These are phyloP conservation scores for Pyxicephalus adspersus DNA, from an alignment of 2,113 vertebrate species.

Conservation along the genomic window DNA sequence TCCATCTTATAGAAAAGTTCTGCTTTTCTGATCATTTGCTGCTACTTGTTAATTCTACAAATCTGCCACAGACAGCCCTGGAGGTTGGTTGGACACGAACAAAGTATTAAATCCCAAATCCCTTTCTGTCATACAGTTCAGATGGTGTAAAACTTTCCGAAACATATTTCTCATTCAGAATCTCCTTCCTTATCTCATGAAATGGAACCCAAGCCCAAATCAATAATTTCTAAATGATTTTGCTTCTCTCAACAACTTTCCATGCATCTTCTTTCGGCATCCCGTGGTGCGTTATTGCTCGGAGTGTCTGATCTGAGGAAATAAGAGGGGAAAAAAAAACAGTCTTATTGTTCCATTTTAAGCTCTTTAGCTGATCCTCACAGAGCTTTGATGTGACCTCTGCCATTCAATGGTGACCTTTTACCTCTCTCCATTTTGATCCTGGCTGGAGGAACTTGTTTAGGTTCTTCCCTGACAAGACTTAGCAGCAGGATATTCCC, in stretches of 20 bases:
- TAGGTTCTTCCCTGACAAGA: slow-evolving; percentile 38
- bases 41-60: no score
- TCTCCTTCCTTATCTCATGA: background rate
- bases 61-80: no score
- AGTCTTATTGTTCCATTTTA: slow-evolving; percentile 12
- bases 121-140: background rate
- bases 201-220: slow-evolving; percentile 35
- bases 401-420: slow-evolving; percentile 4
- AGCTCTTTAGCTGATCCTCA: slow-evolving; percentile 22
- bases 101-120: no score
- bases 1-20: no score
- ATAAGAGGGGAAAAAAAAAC: slow-evolving; percentile 26
- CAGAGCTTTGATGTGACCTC: background rate
- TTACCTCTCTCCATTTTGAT: slow-evolving; percentile 25
- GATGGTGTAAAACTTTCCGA: slow-evolving; percentile 10
- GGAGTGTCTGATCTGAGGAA: slow-evolving; percentile 22
- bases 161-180: background rate
- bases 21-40: no score
- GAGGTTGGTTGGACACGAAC: background rate
- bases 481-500: slow-evolving; percentile 8
- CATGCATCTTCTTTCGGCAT: slow-evolving; percentile 23
- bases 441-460: background rate
- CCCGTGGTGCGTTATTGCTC: slow-evolving; percentile 10
- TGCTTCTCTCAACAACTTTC: slow-evolving; percentile 34
- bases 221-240: slow-evolving; percentile 49